A percentile compares a stretch with the other conserved stretches of the same genome.
Evolutionary conservation across 2,797 vertebrate species (phyloP).

Genomic region (Centropyge bicolor): DNA sequence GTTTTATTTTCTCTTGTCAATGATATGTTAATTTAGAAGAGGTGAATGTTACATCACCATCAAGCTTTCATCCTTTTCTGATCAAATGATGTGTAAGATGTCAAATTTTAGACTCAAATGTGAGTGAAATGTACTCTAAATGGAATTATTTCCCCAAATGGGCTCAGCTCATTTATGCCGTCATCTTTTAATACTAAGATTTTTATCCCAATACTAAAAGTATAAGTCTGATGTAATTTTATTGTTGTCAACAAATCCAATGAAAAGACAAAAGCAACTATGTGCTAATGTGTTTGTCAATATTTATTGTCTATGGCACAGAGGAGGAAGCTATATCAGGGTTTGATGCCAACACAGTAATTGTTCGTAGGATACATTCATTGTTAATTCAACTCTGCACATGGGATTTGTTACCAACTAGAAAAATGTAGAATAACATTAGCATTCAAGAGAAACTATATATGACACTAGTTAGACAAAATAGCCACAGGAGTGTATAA

Average conservation of each 20-base stretch:
- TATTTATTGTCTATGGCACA: too few species aligned
- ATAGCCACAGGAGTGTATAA: too few species aligned
- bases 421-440: not conserved
- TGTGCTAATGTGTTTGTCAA: too few species aligned
- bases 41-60: slow-evolving; percentile 23
- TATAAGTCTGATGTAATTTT: too few species aligned
- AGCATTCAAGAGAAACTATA: not conserved
- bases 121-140: not conserved
- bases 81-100: slow-evolving; percentile 9
- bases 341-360: too few species aligned
- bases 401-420: too few species aligned
- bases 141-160: not conserved
- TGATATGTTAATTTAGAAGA: not conserved
- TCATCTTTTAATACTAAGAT: not conserved
- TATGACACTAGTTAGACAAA: not conserved
- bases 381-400: too few species aligned
- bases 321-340: too few species aligned
- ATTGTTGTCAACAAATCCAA: too few species aligned
- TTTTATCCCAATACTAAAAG: too few species aligned
- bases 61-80: slow-evolving; percentile 43
- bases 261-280: too few species aligned
- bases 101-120: not conserved
- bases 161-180: not conserved
- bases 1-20: slow-evolving; percentile 10
- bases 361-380: too few species aligned